These are phyloP conservation scores for Odontophorus gujanensis DNA, from an alignment of 2,113 vertebrate genomes.

Conservation along the genomic window DNA sequence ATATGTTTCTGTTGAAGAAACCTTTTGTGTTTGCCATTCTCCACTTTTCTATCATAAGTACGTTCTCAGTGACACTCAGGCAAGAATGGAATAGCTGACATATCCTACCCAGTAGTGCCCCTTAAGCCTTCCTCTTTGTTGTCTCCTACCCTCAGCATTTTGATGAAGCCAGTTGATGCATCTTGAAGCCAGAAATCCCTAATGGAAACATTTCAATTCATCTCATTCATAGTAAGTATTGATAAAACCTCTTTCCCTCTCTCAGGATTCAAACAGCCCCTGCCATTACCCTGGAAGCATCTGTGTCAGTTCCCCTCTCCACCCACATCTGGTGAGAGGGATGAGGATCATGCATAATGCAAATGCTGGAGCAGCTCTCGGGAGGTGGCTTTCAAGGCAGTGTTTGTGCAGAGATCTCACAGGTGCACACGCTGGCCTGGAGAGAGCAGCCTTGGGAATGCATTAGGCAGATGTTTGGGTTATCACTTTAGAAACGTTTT, in stretches of 20 bases:
- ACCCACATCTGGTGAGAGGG: constrained; percentile 3
- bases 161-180: constrained; percentile 14
- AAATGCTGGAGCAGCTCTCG: neutral
- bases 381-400: neutral
- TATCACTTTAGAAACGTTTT: neutral
- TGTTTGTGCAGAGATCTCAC: neutral
- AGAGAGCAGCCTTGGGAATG: constrained; percentile 7
- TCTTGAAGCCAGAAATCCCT: constrained; percentile 53
- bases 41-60: neutral
- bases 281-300: constrained; percentile 42
- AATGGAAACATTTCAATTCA: constrained; percentile 48
- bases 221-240: constrained; percentile 20
- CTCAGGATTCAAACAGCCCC: neutral
- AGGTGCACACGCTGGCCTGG: neutral
- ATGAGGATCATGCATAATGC: constrained; percentile 49
- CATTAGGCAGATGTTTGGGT: constrained; percentile 23
- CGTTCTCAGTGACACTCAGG: neutral
- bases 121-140: constrained; percentile 14
- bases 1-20: neutral
- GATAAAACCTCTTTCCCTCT: constrained; percentile 34
- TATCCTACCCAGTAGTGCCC: neutral
- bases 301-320: neutral
- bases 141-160: constrained; percentile 11
- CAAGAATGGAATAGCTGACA: neutral
- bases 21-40: neutral